phyloP scores from a whole-genome alignment of 1,140 invertebrate species.

The Drosophila obscura region DNA sequence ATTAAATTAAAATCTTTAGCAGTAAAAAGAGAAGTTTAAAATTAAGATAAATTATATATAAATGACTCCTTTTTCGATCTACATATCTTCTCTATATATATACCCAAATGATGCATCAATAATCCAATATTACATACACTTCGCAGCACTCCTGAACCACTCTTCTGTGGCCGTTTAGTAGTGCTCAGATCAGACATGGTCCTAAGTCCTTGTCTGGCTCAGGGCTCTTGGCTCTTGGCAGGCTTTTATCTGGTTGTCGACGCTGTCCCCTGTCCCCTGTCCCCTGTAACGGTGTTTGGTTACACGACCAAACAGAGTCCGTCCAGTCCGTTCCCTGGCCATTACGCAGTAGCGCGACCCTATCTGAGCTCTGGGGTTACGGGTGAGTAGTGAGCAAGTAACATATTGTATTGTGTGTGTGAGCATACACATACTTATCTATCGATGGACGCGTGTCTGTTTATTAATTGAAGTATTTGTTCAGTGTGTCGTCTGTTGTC shows the following conservation, averaged over 20 bases:
- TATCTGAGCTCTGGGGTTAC: not conserved
- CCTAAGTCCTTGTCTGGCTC: constrained; percentile 40
- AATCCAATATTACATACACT: constrained; percentile 23
- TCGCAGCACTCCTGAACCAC: constrained; percentile 17
- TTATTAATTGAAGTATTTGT: constrained; percentile 83
- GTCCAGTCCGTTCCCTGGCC: constrained; percentile 4
- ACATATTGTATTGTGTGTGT: constrained; percentile 33
- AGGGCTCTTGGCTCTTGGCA: constrained; percentile 27
- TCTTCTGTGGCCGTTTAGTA: constrained; percentile 4
- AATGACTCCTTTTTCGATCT: too few species aligned
- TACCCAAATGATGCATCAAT: not conserved
- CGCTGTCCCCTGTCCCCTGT: constrained; percentile 2
- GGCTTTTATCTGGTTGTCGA: constrained; percentile 47
- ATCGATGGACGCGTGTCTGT: constrained; percentile 80
- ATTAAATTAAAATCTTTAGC: too few species aligned
- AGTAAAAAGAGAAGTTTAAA: too few species aligned
- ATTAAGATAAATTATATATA: too few species aligned
- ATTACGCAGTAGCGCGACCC: constrained; percentile 40
- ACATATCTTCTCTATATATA: too few species aligned
- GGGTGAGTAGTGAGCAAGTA: constrained; percentile 16
- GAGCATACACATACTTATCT: constrained; percentile 60
- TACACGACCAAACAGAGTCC: constrained; percentile 39
- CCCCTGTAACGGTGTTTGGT: constrained; percentile 37
- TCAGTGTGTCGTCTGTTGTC: constrained; percentile 59
- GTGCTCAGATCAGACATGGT: constrained; percentile 21